Percentiles rank a stretch among this genome's conserved stretches.
Evolutionary conservation across 1,140 invertebrate genomes (phyloP).

Genomic region (Olivierus martensii): DNA sequence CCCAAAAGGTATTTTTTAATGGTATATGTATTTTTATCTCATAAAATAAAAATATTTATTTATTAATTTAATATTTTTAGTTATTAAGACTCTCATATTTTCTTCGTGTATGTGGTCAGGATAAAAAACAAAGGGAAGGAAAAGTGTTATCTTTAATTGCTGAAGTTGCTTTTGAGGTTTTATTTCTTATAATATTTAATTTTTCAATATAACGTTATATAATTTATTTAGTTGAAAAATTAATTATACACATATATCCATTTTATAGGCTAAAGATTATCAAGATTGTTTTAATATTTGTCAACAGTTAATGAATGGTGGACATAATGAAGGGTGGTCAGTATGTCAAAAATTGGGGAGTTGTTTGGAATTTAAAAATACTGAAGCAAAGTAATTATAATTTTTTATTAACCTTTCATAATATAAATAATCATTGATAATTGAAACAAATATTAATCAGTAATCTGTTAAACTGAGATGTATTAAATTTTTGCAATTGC

Average conservation of each 20-base stretch:
- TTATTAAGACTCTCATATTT: constrained; percentile 41
- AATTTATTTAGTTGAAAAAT: too few species aligned
- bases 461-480: too few species aligned
- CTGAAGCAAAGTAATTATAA: constrained; percentile 32
- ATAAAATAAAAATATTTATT: not conserved
- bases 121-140: constrained; percentile 35
- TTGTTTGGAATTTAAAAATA: constrained; percentile 35
- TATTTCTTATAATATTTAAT: constrained; percentile 8
- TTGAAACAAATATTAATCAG: too few species aligned
- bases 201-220: constrained; percentile 18
- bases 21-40: not conserved
- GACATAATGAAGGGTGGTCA: constrained; percentile 40
- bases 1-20: constrained; percentile 24
- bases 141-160: constrained; percentile 43
- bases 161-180: constrained; percentile 39
- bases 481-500: too few species aligned
- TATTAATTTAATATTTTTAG: constrained; percentile 21
- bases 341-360: constrained; percentile 36
- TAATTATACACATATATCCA: constrained; percentile 16
- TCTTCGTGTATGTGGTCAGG: constrained; percentile 35
- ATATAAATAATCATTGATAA: too few species aligned
- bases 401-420: not conserved
- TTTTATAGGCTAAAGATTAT: constrained; percentile 33
- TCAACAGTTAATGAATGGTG: constrained; percentile 36
- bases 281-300: constrained; percentile 36